These are phyloP conservation scores for Tachina fera DNA, from an alignment of 2,888 invertebrate species.

Conservation along the genomic window DNA sequence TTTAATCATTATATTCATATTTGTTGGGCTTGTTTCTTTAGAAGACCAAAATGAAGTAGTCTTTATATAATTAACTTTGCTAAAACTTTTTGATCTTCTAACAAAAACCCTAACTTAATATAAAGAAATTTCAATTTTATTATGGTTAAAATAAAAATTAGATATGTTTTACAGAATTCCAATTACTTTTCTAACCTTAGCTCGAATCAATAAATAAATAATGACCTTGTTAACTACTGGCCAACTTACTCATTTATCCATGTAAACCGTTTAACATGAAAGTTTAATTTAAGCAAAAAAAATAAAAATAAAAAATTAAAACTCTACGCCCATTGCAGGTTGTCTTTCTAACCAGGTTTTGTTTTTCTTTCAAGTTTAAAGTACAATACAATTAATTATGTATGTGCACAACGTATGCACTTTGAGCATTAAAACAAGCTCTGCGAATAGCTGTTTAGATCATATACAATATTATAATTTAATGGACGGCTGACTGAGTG, in stretches of 20 bases:
- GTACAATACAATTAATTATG: constrained; percentile 33
- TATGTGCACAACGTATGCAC: constrained; percentile 10
- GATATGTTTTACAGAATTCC: background rate
- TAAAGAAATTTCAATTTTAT: too few relatives aligned
- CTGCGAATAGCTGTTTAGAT: background rate
- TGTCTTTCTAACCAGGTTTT: constrained; percentile 18
- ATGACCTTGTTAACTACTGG: constrained; percentile 36
- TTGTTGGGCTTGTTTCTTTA: too few relatives aligned
- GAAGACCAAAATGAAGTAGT: too few relatives aligned
- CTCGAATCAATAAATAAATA: background rate
- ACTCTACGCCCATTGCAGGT: constrained; percentile 20
- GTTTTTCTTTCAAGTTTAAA: constrained; percentile 22
- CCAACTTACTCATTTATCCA: constrained; percentile 46
- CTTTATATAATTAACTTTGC: too few relatives aligned
- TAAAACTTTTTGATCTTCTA: too few relatives aligned
- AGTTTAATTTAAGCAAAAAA: constrained; percentile 12
- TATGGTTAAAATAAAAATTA: too few relatives aligned
- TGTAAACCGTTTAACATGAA: constrained; percentile 25
- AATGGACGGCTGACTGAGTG: background rate
- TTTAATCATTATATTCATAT: too few relatives aligned
- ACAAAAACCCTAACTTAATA: too few relatives aligned
- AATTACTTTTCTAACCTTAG: background rate
- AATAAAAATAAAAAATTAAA: too few relatives aligned
- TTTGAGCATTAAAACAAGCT: background rate
- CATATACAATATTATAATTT: constrained; percentile 25